A percentile compares a stretch with the other conserved stretches of the same genome.
phyloP scores from a whole-genome alignment of 2,113 vertebrate species.

The Pyrgilauda ruficollis region DNA sequence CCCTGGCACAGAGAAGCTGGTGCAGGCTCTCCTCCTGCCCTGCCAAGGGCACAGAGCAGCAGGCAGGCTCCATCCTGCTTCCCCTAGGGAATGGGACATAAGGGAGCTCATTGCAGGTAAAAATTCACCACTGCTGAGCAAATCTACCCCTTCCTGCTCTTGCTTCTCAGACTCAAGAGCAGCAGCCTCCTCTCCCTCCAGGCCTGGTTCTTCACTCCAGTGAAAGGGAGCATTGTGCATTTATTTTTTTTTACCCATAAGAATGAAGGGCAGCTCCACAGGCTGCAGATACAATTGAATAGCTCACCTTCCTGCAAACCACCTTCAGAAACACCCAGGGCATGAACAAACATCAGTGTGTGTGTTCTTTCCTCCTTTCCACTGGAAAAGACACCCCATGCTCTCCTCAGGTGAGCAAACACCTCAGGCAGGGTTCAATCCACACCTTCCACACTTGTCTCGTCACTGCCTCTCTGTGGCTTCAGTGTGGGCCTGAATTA shows the following conservation, averaged over 20 bases:
- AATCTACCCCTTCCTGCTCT: neutral
- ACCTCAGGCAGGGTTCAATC: neutral
- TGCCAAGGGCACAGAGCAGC: neutral
- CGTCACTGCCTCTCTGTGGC: neutral
- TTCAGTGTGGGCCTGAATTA: neutral
- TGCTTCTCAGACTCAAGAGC: neutral
- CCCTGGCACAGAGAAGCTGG: neutral
- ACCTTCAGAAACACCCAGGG: neutral
- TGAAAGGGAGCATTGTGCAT: neutral
- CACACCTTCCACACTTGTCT: neutral
- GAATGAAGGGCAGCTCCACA: neutral
- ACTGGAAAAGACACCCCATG: fast-evolving
- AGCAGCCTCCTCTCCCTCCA: neutral
- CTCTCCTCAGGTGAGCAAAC: neutral
- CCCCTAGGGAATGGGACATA: neutral
- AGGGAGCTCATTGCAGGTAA: neutral
- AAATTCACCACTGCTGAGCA: neutral
- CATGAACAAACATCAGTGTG: neutral
- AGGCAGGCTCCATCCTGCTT: neutral
- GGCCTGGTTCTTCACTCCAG: neutral
- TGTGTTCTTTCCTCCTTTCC: neutral
- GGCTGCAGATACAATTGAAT: fast-evolving
- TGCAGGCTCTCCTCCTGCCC: neutral
- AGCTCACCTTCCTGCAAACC: neutral
- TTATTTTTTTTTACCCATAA: neutral